These are phyloP conservation scores for Tachina grossa DNA, from an alignment of 2,888 invertebrate species.

Conservation along the genomic window DNA sequence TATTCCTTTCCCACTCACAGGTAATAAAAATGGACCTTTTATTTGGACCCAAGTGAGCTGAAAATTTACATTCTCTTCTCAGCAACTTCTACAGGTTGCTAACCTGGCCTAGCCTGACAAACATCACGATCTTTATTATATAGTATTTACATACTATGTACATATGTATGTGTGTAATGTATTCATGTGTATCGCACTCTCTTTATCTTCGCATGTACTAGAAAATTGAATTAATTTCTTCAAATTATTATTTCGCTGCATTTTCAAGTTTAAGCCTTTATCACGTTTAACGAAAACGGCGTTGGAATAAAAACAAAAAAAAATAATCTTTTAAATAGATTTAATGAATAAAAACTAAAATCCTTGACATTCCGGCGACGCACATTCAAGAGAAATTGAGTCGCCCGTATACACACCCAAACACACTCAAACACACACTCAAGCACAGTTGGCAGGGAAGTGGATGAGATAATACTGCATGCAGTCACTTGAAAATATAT, in stretches of 20 bases:
- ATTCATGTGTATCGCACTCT: too few relatives aligned
- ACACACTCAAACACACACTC: not conserved
- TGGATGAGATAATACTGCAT: constrained; percentile 7
- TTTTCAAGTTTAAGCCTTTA: constrained; percentile 44
- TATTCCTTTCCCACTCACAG: too few relatives aligned
- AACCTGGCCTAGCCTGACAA: too few relatives aligned
- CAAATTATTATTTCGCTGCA: not conserved
- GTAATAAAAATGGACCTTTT: too few relatives aligned
- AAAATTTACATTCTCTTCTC: too few relatives aligned
- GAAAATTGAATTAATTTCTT: constrained; percentile 38
- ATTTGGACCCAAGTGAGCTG: too few relatives aligned
- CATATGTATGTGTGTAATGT: too few relatives aligned
- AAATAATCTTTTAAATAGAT: constrained; percentile 21
- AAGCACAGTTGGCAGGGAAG: not conserved
- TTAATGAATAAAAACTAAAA: constrained; percentile 42
- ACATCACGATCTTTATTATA: too few relatives aligned
- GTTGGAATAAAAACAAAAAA: not conserved
- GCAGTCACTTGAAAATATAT: constrained; percentile 24
- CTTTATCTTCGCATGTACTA: not conserved
- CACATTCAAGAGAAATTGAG: constrained; percentile 45
- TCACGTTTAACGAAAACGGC: constrained; percentile 45
- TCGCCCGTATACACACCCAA: constrained; percentile 4
- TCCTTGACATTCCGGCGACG: constrained; percentile 63
- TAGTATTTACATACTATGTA: too few relatives aligned
- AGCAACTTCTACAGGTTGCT: too few relatives aligned